Conservation (phyloP, 2,888 invertebrate species). For the Megalurothrips usitatus region DNA sequence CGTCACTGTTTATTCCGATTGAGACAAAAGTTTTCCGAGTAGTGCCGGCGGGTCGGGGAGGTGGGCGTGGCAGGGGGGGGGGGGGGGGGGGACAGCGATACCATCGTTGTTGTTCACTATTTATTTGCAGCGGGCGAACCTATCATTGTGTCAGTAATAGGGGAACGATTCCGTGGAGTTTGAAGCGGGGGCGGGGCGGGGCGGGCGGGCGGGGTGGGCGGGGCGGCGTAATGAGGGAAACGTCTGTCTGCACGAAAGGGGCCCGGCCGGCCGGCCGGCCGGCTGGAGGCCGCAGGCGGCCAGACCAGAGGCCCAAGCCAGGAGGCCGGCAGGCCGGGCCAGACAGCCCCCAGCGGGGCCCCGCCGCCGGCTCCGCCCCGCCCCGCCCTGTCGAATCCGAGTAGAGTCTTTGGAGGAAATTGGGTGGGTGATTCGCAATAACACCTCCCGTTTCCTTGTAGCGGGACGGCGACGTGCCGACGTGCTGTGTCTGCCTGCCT, state of each 20-base stretch:
- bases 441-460: not conserved
- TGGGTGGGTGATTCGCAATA: not conserved
- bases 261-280: not conserved
- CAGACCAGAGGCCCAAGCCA: not conserved
- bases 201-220: no score
- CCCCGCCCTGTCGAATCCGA: not conserved
- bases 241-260: not conserved
- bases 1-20: no score
- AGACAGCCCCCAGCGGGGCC: not conserved
- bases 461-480: no score
- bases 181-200: no score
- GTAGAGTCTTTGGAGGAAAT: not conserved
- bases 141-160: slow-evolving; percentile 3
- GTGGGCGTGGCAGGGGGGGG: no score
- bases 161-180: no score
- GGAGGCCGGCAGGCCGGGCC: not conserved
- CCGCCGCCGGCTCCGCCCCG: not conserved
- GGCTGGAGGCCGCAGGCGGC: not conserved
- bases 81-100: not conserved
- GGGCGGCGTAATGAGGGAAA: no score
- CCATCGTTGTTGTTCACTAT: not conserved
- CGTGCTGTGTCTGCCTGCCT: not conserved
- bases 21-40: no score
- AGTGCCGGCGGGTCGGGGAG: no score
- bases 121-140: not conserved